Evolutionary conservation across 2,113 vertebrate species (phyloP), one percentile per base, ranked within the genome.

Genomic region (Orthochromis malagaraziensis): DNA sequence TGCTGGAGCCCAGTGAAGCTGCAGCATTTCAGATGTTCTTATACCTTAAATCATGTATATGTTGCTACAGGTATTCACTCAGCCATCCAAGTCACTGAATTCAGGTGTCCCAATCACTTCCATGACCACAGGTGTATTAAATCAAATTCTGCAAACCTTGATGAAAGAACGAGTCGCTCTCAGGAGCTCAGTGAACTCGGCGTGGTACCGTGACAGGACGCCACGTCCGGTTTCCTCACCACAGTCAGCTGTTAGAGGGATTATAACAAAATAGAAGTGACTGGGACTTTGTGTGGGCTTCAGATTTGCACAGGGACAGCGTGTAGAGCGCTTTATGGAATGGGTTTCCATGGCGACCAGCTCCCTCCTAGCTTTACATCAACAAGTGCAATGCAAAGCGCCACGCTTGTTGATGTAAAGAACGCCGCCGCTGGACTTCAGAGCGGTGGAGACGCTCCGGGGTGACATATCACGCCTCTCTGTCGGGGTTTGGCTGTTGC

Each of bases 31-130:
- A 63, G 16, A 35, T 63, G 31, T 65, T 65, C 6, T 12, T 12
- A 7, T 11, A n/a, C 0, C 31, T n/a, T 0, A 12, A 35, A 35
- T 58, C 55, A 16, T 57, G 24, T 19, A 10, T 31, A 60, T 31
- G 57, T 31, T 9, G 57, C 57, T 5, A 2, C 16, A 60, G 0
- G 29, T 33, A 19, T 60, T 33, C 58, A 19, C 26, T 60, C 0
- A 58, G 1, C 57, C 49, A n/a, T n/a, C 8, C 14, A 31, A 58
- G 1, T 31, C 55, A 17, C 14, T 60, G 14, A 31, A 60, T 6
- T 2, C 57, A 33, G 57, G 29, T 17, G 3, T 33, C 6, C 1
- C 16, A 31, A 60, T 60, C 57, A 60, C 29, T 6, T 4, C 57
- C 57, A 33, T 1, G 29, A 60, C 3, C 29, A 0, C 29, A 19